phyloP scores from a whole-genome alignment of 2,888 invertebrate species.

The Amphipoea oculea region DNA sequence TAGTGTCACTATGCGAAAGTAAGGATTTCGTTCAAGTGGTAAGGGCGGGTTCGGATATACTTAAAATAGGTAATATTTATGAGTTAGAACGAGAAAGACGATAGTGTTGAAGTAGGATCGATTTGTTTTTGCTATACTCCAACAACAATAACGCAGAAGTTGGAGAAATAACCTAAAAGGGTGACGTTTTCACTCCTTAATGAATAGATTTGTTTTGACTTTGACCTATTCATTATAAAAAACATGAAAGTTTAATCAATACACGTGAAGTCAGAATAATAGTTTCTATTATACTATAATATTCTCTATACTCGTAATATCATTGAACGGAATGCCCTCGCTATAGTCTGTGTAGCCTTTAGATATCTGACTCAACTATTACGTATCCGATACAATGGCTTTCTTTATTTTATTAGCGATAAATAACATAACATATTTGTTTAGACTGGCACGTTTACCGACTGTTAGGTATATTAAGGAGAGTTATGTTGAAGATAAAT shows the following conservation, averaged over 20 bases:
- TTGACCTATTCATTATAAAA: neutral
- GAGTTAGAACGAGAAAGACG: too few relatives aligned
- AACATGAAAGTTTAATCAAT: slow-evolving; percentile 8
- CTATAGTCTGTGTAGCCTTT: neutral
- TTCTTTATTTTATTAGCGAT: slow-evolving; percentile 55
- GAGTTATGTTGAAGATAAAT: neutral
- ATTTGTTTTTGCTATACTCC: too few relatives aligned
- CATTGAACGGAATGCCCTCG: slow-evolving; percentile 53
- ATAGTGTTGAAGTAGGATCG: too few relatives aligned
- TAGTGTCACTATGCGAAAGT: too few relatives aligned
- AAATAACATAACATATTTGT: slow-evolving; percentile 38
- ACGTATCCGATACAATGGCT: slow-evolving; percentile 47
- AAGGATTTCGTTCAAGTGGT: too few relatives aligned
- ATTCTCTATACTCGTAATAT: slow-evolving; percentile 2
- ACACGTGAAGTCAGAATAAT: neutral
- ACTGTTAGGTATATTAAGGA: neutral
- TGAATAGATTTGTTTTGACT: neutral
- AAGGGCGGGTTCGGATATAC: too few relatives aligned
- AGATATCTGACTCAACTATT: slow-evolving; percentile 47
- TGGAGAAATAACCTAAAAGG: neutral
- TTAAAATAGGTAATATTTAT: too few relatives aligned
- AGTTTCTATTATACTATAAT: neutral
- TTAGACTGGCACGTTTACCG: slow-evolving; percentile 10
- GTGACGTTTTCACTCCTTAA: neutral
- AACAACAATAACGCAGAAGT: neutral